A percentile compares a stretch with the other conserved stretches of the same genome.
Evolutionary conservation across 2,888 invertebrate species (phyloP).

Genomic region (Eilema sororculum): DNA sequence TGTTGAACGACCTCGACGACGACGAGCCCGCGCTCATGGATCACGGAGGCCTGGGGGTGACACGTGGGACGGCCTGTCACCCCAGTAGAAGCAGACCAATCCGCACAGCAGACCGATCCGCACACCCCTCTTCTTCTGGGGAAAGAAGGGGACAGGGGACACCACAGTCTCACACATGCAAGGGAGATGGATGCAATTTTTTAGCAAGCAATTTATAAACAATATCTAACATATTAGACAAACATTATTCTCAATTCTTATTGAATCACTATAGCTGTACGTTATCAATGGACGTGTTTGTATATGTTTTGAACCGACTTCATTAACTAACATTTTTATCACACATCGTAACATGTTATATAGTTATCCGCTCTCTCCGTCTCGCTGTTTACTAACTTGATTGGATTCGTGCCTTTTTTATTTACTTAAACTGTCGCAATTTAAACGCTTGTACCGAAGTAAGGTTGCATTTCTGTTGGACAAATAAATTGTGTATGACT

Average conservation of each 20-base stretch:
- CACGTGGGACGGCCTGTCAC: too few relatives aligned
- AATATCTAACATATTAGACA: background rate
- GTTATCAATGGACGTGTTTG: background rate
- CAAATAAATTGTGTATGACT: constrained; percentile 4
- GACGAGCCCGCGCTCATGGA: too few relatives aligned
- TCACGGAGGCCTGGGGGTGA: too few relatives aligned
- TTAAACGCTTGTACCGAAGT: constrained; percentile 56
- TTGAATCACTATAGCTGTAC: background rate
- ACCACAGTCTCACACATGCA: too few relatives aligned
- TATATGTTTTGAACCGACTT: background rate
- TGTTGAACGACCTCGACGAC: too few relatives aligned
- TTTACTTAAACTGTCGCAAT: constrained; percentile 74
- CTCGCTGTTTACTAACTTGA: constrained; percentile 78
- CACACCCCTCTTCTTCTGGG: too few relatives aligned
- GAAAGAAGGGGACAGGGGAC: too few relatives aligned
- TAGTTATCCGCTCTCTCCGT: constrained; percentile 46
- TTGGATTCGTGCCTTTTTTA: constrained; percentile 84
- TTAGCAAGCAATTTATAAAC: background rate
- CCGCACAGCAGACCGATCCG: too few relatives aligned
- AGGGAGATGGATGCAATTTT: too few relatives aligned
- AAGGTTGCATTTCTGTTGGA: constrained; percentile 24
- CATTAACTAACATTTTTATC: constrained; percentile 29
- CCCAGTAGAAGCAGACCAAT: too few relatives aligned
- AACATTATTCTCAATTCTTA: constrained; percentile 2
- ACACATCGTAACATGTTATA: constrained; percentile 37